Conservation (phyloP, 2,888 invertebrate genomes). For the Apodemia zela region DNA sequence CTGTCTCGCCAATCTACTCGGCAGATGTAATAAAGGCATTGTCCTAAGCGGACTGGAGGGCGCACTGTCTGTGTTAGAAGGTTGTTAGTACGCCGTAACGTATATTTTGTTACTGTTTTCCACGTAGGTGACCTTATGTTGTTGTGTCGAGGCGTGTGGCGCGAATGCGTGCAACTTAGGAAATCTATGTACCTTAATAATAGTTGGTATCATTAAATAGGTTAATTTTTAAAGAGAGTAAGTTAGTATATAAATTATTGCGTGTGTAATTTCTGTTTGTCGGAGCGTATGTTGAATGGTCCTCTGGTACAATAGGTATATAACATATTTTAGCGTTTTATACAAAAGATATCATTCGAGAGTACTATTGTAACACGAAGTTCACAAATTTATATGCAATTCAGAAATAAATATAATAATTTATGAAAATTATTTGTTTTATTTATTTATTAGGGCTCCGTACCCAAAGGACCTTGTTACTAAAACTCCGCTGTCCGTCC, state of each 20-base stretch:
- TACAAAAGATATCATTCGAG: slow-evolving; percentile 74
- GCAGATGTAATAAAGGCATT: too few relatives aligned
- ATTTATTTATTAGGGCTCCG: too few relatives aligned
- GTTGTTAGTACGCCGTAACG: slow-evolving; percentile 43
- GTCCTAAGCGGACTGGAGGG: too few relatives aligned
- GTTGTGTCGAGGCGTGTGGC: slow-evolving; percentile 48
- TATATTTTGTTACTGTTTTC: slow-evolving; percentile 54
- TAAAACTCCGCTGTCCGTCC: too few relatives aligned
- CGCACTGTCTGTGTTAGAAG: slow-evolving; percentile 30
- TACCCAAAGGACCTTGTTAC: too few relatives aligned
- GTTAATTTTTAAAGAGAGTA: slow-evolving; percentile 66
- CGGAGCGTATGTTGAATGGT: slow-evolving; percentile 56
- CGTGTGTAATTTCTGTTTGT: slow-evolving; percentile 74
- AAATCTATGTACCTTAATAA: slow-evolving; percentile 64
- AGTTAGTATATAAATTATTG: slow-evolving; percentile 77
- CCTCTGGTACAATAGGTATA: slow-evolving; percentile 69
- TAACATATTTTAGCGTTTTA: slow-evolving; percentile 74
- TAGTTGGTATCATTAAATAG: slow-evolving; percentile 69
- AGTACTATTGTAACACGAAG: slow-evolving; percentile 79
- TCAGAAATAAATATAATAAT: slow-evolving; percentile 76
- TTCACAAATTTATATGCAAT: slow-evolving; percentile 80
- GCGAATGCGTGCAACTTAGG: slow-evolving; percentile 64
- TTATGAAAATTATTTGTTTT: slow-evolving; percentile 57
- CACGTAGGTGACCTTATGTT: slow-evolving; percentile 45
- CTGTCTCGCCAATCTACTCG: too few relatives aligned